Conservation (phyloP, 2,113 vertebrate species). For the Chionomys nivalis region DNA sequence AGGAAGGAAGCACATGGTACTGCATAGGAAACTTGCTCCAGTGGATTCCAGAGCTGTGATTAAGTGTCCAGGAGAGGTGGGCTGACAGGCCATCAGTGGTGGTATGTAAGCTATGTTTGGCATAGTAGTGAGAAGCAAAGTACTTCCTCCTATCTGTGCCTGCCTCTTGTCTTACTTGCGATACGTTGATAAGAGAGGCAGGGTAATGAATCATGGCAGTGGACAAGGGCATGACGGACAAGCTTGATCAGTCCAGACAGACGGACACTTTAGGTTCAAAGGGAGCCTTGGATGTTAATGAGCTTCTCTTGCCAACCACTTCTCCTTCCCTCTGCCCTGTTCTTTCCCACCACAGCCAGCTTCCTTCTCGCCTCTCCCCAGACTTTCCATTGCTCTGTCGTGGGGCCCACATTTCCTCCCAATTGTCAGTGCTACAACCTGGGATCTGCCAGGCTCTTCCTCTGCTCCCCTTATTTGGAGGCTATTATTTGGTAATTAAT, state of each 20-base stretch:
- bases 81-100: conserved; percentile 64
- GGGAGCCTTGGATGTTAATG: not conserved
- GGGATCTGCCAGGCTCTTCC: not conserved
- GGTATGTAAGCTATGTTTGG: conserved; percentile 74
- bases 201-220: not conserved
- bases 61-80: conserved; percentile 62
- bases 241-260: not conserved
- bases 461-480: not conserved
- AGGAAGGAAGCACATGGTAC: not conserved
- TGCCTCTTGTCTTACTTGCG: conserved; percentile 69
- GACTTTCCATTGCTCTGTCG: not conserved
- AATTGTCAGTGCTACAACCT: not conserved
- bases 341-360: not conserved
- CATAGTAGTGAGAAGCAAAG: conserved; percentile 63
- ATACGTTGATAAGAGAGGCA: conserved; percentile 62
- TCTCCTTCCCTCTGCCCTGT: not conserved
- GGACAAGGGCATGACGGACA: conserved; percentile 5
- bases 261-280: conserved; percentile 61
- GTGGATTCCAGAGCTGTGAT: conserved; percentile 76
- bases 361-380: not conserved
- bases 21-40: conserved; percentile 28
- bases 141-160: conserved; percentile 66
- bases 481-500: not conserved
- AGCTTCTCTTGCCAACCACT: not conserved
- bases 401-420: not conserved